Evolutionary conservation across 2,797 vertebrate species (phyloP).

Genomic region (Alfaro cultratus): DNA sequence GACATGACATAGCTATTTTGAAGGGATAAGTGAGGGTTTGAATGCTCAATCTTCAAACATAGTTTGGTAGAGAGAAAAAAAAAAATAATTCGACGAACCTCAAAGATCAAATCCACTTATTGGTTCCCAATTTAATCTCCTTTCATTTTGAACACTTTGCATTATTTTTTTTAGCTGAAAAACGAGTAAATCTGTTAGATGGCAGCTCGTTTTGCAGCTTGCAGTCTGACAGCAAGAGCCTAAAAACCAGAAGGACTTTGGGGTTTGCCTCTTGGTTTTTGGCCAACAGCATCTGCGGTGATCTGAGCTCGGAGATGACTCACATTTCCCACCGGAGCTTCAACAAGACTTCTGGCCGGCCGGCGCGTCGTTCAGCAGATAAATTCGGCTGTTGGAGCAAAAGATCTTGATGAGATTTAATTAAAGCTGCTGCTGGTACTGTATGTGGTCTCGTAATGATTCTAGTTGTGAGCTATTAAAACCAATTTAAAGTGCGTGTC

Average conservation of each 20-base stretch:
- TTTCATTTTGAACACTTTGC: not conserved
- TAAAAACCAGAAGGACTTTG: constrained; percentile 41
- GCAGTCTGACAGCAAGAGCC: constrained; percentile 35
- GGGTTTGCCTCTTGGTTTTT: constrained; percentile 53
- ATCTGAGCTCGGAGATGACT: constrained; percentile 54
- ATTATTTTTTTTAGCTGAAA: not conserved
- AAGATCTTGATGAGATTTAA: constrained; percentile 49
- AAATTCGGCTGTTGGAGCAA: constrained; percentile 18
- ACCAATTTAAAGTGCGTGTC: constrained; percentile 34
- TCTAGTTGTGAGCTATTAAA: constrained; percentile 46
- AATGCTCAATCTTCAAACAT: not conserved
- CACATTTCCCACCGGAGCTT: constrained; percentile 51
- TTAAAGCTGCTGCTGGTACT: constrained; percentile 35
- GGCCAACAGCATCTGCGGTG: constrained; percentile 49
- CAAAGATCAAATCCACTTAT: not conserved
- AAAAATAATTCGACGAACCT: not conserved
- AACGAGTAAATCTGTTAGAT: constrained; percentile 1
- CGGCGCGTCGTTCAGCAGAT: constrained; percentile 19
- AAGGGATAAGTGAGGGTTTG: not conserved
- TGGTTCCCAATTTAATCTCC: not conserved
- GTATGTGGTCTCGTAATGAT: constrained; percentile 51
- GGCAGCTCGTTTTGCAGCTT: constrained; percentile 6
- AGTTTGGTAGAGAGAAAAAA: not conserved
- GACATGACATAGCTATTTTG: not conserved
- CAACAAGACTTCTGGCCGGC: constrained; percentile 21